Conservation (phyloP, 2,888 invertebrate genomes). For the Rotaria magnacalcarata region DNA sequence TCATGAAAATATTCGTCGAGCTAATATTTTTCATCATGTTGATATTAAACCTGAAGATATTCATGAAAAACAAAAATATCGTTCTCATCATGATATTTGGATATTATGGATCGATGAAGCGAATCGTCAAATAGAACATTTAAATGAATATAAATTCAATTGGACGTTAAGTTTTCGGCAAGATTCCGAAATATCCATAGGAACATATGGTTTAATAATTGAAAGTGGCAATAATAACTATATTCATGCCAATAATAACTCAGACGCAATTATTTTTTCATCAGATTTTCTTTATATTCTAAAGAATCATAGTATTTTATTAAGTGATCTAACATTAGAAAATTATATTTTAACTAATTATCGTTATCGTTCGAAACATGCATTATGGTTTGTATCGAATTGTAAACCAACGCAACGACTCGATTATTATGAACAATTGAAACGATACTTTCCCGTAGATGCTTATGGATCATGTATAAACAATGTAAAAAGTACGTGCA, state of each 20-base stretch:
- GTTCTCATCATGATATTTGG: slow-evolving; percentile 40
- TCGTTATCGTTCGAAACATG: slow-evolving; percentile 37
- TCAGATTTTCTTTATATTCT: neutral
- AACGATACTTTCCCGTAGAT: neutral
- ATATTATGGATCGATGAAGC: slow-evolving; percentile 46
- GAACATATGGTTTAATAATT: slow-evolving; percentile 39
- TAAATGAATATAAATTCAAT: slow-evolving; percentile 42
- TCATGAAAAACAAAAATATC: slow-evolving; percentile 21
- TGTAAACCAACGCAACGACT: slow-evolving; percentile 41
- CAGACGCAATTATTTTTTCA: neutral
- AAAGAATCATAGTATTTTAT: neutral
- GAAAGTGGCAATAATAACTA: neutral
- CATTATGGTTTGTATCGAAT: slow-evolving; percentile 45
- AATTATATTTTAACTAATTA: slow-evolving; percentile 19
- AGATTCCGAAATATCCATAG: slow-evolving; percentile 43
- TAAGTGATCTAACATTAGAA: neutral
- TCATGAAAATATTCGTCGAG: neutral
- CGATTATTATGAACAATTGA: slow-evolving; percentile 16
- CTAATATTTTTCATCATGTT: slow-evolving; percentile 39
- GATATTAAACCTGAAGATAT: slow-evolving; percentile 34
- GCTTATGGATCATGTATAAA: slow-evolving; percentile 15
- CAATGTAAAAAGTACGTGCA: neutral
- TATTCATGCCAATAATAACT: neutral
- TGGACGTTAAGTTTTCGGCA: slow-evolving; percentile 43
- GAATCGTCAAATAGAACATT: slow-evolving; percentile 9